Evolutionary conservation across 2,888 invertebrate species (phyloP), one percentile per base, ranked within the genome.

Genomic region (Marronus borbonicus): DNA sequence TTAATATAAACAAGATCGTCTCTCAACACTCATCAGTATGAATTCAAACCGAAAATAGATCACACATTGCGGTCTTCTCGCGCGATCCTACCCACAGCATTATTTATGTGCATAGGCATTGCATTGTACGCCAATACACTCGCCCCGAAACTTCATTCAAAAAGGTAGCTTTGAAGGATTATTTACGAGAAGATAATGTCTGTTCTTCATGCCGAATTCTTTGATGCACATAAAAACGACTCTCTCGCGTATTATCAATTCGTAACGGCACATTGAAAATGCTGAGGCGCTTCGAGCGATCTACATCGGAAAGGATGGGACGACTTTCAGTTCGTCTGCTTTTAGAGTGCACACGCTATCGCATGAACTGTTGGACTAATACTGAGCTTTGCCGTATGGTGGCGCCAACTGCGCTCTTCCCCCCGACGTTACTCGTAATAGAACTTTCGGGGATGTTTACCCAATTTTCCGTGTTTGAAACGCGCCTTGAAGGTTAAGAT

Each of bases 371-470:
- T 84, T 85, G 85, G 83, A 81, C 79, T 84, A 84, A 85, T 85
- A 86, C 86, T 85, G 82, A 85, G 83, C 84, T 84, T 83, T 83
- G 83, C 86, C 86, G 81, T 69, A 58, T 79, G 80, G 77, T 79
- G 81, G 84, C 81, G 83, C 85, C 86, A 85, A 86, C 87, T 85
- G 86, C 86, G 82, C 83, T 84, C 85, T 86, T 82, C 70, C 86
- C 86, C 87, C 85, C 88, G 72, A 14, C 36, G 39, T 17, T 39
- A 28, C 31, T 39, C 66, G 66, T 28, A 49, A 49, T 66, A 66
- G 66, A 66, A 62, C 68, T 70, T 77, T 90, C 87, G 88, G 90
- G 89, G 89, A 90, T 90, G 90, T 90, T 90, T 80, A 80, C 79
- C 80, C 80, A 80, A 58, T 72, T 76, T 79, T 65, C 65, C 88